Base-by-base conservation (phyloP, 2,113 vertebrate species). In the Panurus biarmicus region DNA sequence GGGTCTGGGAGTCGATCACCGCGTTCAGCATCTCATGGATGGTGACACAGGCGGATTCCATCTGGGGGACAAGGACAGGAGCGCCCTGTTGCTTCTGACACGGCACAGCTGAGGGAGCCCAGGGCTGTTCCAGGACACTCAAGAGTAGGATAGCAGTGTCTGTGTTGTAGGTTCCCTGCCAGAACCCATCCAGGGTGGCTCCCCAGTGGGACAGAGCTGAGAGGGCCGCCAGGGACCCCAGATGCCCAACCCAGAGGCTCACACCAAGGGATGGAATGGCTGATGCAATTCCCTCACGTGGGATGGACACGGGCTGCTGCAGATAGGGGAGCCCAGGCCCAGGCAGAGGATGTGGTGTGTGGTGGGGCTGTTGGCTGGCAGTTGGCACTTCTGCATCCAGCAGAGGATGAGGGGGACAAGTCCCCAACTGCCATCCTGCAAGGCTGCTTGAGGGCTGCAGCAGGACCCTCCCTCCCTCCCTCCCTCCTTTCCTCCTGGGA, bases 31-130 rank as follows among this genome's bases (percentile, higher is more conserved):
- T 97, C 96, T 99, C 98, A 0, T 99, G 98, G 87, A 99, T 98
- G 89, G 98, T 98, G 80, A 98, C 97, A 2, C 98, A 99, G 51
- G 99, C 98, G 0, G 98, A 98, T 87, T 99, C 99, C 98, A 99
- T 87, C 99, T 99, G 95, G 7, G 67, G 33, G 26, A 89, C 78
- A 48, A 70, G 38, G 65, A 94, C 38, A 93, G 58, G 85, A 26
- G 17, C 2, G 21, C 14, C 22, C 14, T 5, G 0, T 31, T 0
- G 0, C 33, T 42, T 10, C 70, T 22, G 42, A 8, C 16, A 5
- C 0, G 6, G 48, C 4, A 19, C 1, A 6, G 65, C 51, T 6
- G 6, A 51, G 11, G 33, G 45, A 17, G 33, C 45, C 14, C 36
- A 24, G 79, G 48, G 57, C 6, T 0, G 2, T 16, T 44, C 48